Conservation (phyloP, 2,888 invertebrate genomes). For the Pseudanteris insignis region DNA sequence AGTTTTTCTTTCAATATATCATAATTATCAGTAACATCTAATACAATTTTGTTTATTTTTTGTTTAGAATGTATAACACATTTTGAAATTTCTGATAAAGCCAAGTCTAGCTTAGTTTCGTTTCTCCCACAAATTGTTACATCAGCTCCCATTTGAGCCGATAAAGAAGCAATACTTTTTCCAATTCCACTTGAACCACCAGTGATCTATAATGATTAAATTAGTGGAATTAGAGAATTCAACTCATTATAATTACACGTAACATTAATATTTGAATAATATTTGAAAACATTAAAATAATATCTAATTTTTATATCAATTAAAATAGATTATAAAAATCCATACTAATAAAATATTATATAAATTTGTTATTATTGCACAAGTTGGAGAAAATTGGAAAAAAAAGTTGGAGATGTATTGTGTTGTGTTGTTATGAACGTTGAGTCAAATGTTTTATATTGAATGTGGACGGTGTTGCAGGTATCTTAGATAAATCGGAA, state of each 20-base stretch:
- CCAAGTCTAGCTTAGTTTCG: conserved; percentile 63
- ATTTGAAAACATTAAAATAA: neutral
- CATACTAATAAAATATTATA: too few relatives aligned
- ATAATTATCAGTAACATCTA: conserved; percentile 77
- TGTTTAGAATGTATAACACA: conserved; percentile 68
- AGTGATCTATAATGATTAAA: conserved; percentile 77
- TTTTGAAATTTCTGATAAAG: conserved; percentile 71
- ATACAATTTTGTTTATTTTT: conserved; percentile 72
- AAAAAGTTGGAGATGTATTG: too few relatives aligned
- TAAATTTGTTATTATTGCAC: too few relatives aligned
- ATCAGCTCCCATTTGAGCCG: conserved; percentile 82
- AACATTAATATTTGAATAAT: conserved; percentile 3
- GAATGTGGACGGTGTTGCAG: too few relatives aligned
- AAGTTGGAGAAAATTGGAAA: too few relatives aligned
- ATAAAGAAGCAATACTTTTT: conserved; percentile 81
- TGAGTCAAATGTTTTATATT: too few relatives aligned
- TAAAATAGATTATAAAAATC: too few relatives aligned
- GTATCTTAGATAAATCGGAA: too few relatives aligned
- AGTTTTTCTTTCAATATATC: conserved; percentile 7
- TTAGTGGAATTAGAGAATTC: too few relatives aligned
- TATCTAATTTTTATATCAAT: too few relatives aligned
- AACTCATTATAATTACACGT: neutral
- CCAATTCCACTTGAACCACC: conserved; percentile 98
- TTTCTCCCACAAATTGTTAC: conserved; percentile 92
- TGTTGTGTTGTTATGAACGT: too few relatives aligned